Conservation (phyloP, 92 coral and sea anemone species). For the Scolanthus callimorphus region DNA sequence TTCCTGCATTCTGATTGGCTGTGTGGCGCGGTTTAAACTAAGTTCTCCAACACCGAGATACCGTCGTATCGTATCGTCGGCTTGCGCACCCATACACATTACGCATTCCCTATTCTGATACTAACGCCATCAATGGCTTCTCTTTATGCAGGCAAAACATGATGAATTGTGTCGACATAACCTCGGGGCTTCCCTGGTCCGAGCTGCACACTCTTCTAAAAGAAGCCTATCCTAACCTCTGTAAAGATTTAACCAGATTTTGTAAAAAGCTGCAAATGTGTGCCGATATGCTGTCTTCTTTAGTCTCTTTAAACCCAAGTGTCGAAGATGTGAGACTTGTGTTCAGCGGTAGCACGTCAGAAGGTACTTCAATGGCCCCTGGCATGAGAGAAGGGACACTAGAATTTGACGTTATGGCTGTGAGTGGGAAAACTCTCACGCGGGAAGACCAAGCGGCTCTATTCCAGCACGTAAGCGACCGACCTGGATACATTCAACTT, state of each 20-base stretch:
- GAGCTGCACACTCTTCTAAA: background rate
- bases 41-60: no score
- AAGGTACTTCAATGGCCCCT: background rate
- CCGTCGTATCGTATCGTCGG: background rate
- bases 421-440: background rate
- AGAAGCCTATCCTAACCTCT: background rate
- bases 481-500: slow-evolving; percentile 1
- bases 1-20: no score
- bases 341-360: slow-evolving; percentile 7
- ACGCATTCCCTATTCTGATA: background rate
- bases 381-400: background rate
- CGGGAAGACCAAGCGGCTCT: background rate
- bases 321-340: background rate
- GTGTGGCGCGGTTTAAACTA: no score
- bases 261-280: background rate
- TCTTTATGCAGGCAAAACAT: background rate
- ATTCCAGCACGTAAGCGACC: slow-evolving; percentile 4
- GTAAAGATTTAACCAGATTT: background rate
- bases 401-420: slow-evolving; percentile 5
- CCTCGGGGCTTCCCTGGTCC: background rate
- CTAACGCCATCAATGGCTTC: background rate
- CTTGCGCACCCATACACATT: background rate
- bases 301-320: no score
- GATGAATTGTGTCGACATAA: background rate
- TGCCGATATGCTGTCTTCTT: background rate